Base-by-base conservation (phyloP, 2,113 vertebrate species). In the Spea bombifrons region DNA sequence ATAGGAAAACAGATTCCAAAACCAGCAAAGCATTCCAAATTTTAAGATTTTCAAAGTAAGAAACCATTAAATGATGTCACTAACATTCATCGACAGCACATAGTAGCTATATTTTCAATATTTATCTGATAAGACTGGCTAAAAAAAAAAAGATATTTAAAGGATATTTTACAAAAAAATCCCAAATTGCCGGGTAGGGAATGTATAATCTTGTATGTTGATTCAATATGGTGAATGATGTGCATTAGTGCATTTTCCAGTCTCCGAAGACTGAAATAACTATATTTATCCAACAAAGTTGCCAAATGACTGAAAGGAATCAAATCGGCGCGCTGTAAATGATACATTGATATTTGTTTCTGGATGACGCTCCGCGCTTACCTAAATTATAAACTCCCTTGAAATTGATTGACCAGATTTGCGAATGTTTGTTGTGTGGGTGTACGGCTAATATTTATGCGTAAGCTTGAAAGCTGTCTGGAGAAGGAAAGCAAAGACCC, bases 371-470 rank as follows among this genome's bases (percentile, higher is more conserved):
- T 17, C 30, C 4, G 57, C 44, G 16, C 47, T 49, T 50, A 63
- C 46, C 46, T 50, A 61, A 69, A 77, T 30, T 61, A 61, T 48
- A 67, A 44, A 48, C 45, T 50, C 43, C 69, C 52, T 61, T 57
- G 63, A 72, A 15, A 65, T 46, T 52, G 48, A 55, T 66, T 15
- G 63, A 66, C 57, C 69, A 79, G 69, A 79, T 73, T 79, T 71
- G 44, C 49, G 73, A 57, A 66, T 66, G 77, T 49, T 13, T 48
- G n/a, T 17, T 73, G 77, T 57, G 63, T 73, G 61, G 63, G 49
- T n/a, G 77, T 53, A 48, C 52, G 47, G 57, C 63, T 66, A 73
- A 73, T 73, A 73, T 79, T 73, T 79, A 71, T 73, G 50, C 49
- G 67, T 44, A 75, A 73, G 52, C 50, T 30, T 16, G 16, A 57